phyloP scores from a whole-genome alignment of 2,113 vertebrate genomes.

The Capreolus pygargus region DNA sequence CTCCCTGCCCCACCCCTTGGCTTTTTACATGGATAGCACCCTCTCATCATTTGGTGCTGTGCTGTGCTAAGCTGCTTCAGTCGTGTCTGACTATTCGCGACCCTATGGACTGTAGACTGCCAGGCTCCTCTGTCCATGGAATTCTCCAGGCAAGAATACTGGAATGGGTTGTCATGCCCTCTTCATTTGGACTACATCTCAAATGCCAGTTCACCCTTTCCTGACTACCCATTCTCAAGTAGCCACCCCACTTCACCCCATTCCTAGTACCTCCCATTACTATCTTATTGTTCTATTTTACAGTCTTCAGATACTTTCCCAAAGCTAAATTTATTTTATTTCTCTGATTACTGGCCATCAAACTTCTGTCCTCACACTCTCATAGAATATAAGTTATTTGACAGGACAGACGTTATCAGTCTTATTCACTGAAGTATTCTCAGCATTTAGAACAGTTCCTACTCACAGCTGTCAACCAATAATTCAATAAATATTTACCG shows the following conservation, averaged over 20 bases:
- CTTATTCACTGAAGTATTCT: neutral
- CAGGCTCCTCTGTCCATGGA: neutral
- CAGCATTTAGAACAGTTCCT: neutral
- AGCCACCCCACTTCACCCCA: neutral
- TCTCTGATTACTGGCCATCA: neutral
- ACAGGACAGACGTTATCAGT: neutral
- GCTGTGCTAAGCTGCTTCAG: neutral
- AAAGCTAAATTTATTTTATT: neutral
- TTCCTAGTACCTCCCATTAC: neutral
- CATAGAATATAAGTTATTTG: neutral
- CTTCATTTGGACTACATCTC: neutral
- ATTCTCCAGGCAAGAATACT: neutral
- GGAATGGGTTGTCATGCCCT: neutral
- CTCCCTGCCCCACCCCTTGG: accelerated
- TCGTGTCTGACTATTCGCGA: neutral
- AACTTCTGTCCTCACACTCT: neutral
- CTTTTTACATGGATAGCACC: neutral
- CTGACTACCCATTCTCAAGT: neutral
- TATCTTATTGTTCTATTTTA: neutral
- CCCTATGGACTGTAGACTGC: neutral
- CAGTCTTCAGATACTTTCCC: neutral
- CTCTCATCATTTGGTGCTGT: neutral
- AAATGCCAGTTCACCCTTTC: neutral
- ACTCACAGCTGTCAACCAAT: neutral
- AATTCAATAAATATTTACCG: neutral